Evolutionary conservation across 2,888 invertebrate genomes (phyloP), one percentile per base, ranked within the genome.

Genomic region (Thera obeliscata): DNA sequence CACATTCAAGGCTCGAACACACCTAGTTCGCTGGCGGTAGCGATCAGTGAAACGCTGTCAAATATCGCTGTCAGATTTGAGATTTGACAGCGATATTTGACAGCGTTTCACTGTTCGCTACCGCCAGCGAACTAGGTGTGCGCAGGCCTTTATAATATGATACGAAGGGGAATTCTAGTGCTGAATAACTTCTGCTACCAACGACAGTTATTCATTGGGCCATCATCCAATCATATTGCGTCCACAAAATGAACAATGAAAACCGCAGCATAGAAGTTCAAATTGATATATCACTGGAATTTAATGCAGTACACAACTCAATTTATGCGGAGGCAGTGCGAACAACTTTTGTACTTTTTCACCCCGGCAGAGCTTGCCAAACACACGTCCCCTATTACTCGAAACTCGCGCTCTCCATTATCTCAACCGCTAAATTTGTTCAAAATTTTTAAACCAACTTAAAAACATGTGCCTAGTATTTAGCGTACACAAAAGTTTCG

Each of bases 321-420:
- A 81, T 85, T 82, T 86, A 83, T 84, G 75, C 78, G 77, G 75
- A 70, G 76, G 72, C 76, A 66, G 63, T 71, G 77, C 78, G 79
- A 79, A 82, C 83, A 93, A 93, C 91, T 93, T 92, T 90, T 83
- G 83, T 83, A 90, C 89, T 92, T 92, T 90, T 91, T 93, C 90
- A 92, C 83, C 81, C 64, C 81, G 76, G 80, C 83, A 68, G 81
- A 81, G 87, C 86, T 86, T 91, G 92, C 90, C 93, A 92, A 79
- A 87, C 88, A 85, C 93, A 91, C 88, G 88, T 85, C 83, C 87
- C 84, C 87, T 87, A 89, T 89, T 87, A 88, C 88, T 84, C 87
- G 82, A 87, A 91, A 91, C 90, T 90, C 88, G 80, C 81, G 81
- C 87, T 87, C 87, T 89, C 88, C 89, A 91, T 92, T 92, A 92